Percentiles rank a stretch among this genome's conserved stretches.
phyloP scores from a whole-genome alignment of 1,140 invertebrate species.

The Brachionus sp. region DNA sequence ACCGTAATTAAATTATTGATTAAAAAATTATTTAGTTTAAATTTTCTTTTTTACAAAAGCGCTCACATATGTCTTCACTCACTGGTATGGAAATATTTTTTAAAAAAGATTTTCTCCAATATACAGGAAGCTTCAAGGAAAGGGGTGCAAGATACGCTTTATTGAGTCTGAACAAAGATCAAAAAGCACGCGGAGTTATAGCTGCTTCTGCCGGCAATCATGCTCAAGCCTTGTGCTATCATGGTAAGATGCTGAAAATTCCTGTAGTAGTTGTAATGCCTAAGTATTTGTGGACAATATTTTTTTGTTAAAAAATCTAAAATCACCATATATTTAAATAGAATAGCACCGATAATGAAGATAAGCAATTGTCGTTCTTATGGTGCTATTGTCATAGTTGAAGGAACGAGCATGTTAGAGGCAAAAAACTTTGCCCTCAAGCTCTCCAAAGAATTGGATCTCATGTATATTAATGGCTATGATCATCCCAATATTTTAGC shows the following conservation, averaged over 20 bases:
- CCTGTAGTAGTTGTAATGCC: conserved; percentile 91
- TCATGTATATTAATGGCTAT: conserved; percentile 60
- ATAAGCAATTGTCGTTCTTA: conserved; percentile 77
- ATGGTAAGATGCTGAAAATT: conserved; percentile 74
- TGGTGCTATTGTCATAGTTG: conserved; percentile 77
- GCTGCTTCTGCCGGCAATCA: conserved; percentile 89
- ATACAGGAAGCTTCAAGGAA: conserved; percentile 88
- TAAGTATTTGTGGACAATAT: conserved; percentile 52
- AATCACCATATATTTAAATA: neutral
- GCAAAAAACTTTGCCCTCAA: conserved; percentile 44
- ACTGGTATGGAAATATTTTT: conserved; percentile 81
- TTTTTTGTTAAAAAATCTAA: conserved; percentile 50
- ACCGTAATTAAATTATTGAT: conserved; percentile 64
- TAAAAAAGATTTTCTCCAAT: conserved; percentile 87
- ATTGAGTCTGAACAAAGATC: conserved; percentile 68
- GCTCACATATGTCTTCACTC: conserved; percentile 71
- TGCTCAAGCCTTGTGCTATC: conserved; percentile 79
- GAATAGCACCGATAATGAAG: conserved; percentile 84
- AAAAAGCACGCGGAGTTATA: conserved; percentile 75
- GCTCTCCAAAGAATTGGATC: neutral
- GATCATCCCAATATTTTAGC: conserved; percentile 89
- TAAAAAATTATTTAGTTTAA: neutral
- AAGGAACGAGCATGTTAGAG: conserved; percentile 79
- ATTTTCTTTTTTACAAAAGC: conserved; percentile 24
- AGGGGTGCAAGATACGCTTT: conserved; percentile 81